Base-by-base conservation (phyloP, 2,797 vertebrate genomes). In the Odontamblyopus lacepedii region DNA sequence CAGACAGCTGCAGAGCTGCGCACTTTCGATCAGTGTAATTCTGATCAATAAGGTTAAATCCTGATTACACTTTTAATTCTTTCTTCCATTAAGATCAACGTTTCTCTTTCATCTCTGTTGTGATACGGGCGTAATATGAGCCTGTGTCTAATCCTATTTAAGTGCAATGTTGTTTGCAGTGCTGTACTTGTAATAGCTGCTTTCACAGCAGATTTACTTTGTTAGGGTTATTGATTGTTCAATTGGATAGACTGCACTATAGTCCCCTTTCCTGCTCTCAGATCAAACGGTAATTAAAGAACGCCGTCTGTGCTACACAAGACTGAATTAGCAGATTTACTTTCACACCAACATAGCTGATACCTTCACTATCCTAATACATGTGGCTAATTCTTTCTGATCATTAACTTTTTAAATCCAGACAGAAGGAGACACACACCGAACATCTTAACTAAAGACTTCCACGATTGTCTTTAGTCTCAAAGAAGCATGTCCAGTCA, bases 401-500 rank as follows among this genome's bases (percentile, higher is more conserved):
- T 32, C 11, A 2, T 55, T 19, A 4, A 30, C 6, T n/a, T 9
- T 67, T 53, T 53, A 19, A 32, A 55, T 18, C 12, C 7, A 53
- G 27, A 57, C n/a, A 59, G 30, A 41, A 56, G 30, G 29, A 27
- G 55, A 59, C 69, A 71, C 70, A 63, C 32, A 69, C 35, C 69
- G 8, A 64, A 0, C 8, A 16, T 26, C 19, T 6, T 73, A 71
- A 76, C 29, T 63, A 77, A 74, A 80, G 51, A 76, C 80, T 69
- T 80, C 44, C 62, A 35, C 23, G 0, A 83, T 84, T 84, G 81
- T 81, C 80, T 76, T 77, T 59, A n/a, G 59, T 59, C 66, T 82
- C 63, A 82, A 71, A 85, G 74, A 80, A 79, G 80, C 85, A 53
- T 75, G 86, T 85, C 79, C 69, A 11, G 0, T 86, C 85, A 80